These are phyloP conservation scores for Sarcophaga carnaria DNA, from an alignment of 2,888 invertebrate genomes.

Conservation along the genomic window DNA sequence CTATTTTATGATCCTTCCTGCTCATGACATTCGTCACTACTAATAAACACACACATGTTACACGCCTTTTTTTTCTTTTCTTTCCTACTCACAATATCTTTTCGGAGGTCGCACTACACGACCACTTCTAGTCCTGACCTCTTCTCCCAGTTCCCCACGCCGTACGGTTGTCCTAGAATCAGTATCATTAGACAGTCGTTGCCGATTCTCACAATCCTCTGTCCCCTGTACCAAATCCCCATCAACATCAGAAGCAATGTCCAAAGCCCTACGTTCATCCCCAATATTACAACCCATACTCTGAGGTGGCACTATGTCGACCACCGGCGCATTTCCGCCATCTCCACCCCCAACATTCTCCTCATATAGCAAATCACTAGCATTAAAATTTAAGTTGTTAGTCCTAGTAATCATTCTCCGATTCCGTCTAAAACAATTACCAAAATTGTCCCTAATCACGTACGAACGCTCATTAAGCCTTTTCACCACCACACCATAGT, in stretches of 20 bases:
- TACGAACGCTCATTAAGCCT: slow-evolving; percentile 17
- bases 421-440: not conserved
- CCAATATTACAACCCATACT: not conserved
- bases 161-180: not conserved
- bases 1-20: too few relatives aligned
- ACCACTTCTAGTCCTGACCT: slow-evolving; percentile 4
- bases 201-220: not conserved
- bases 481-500: slow-evolving; percentile 59
- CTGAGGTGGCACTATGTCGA: not conserved
- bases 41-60: slow-evolving; percentile 3
- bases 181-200: not conserved
- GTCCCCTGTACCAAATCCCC: too few relatives aligned
- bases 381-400: not conserved
- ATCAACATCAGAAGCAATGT: not conserved
- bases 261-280: not conserved
- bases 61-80: slow-evolving; percentile 6
- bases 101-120: not conserved
- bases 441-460: too few relatives aligned
- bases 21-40: not conserved
- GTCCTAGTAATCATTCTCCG: not conserved
- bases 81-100: not conserved
- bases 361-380: slow-evolving; percentile 13
- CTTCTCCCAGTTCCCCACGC: too few relatives aligned
- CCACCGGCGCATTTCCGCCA: not conserved
- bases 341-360: not conserved